phyloP scores from a whole-genome alignment of 2,888 invertebrate species.

The Creontiades dilutus region DNA sequence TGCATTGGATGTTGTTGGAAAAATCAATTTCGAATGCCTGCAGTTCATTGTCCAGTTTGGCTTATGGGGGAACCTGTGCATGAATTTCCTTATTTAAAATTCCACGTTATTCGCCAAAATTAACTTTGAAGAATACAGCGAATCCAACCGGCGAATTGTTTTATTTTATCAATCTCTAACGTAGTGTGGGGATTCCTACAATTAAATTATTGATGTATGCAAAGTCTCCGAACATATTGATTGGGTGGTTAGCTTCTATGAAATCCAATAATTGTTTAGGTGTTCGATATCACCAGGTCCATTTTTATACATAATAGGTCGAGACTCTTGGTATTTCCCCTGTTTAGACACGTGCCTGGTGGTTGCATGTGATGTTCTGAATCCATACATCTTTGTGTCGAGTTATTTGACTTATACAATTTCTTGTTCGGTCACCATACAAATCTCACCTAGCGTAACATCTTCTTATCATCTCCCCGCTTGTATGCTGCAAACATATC shows the following conservation, averaged over 20 bases:
- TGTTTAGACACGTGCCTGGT: background rate
- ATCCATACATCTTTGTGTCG: background rate
- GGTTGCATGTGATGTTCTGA: constrained; percentile 36
- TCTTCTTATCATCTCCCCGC: background rate
- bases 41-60: constrained; percentile 19
- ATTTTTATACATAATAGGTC: too few relatives aligned
- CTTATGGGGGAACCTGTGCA: background rate
- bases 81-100: background rate
- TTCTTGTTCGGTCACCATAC: background rate
- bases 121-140: too few relatives aligned
- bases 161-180: too few relatives aligned
- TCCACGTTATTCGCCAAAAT: too few relatives aligned
- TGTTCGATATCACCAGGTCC: too few relatives aligned
- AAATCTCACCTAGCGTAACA: background rate
- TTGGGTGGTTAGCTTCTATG: too few relatives aligned
- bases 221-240: too few relatives aligned
- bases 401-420: background rate
- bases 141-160: too few relatives aligned
- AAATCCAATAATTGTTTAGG: too few relatives aligned
- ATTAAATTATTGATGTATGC: too few relatives aligned
- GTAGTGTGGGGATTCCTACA: too few relatives aligned
- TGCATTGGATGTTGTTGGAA: constrained; percentile 39
- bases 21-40: background rate
- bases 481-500: background rate
- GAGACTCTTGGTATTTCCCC: background rate